Conservation (phyloP, 2,797 vertebrate species). For the Anabas testudineus region DNA sequence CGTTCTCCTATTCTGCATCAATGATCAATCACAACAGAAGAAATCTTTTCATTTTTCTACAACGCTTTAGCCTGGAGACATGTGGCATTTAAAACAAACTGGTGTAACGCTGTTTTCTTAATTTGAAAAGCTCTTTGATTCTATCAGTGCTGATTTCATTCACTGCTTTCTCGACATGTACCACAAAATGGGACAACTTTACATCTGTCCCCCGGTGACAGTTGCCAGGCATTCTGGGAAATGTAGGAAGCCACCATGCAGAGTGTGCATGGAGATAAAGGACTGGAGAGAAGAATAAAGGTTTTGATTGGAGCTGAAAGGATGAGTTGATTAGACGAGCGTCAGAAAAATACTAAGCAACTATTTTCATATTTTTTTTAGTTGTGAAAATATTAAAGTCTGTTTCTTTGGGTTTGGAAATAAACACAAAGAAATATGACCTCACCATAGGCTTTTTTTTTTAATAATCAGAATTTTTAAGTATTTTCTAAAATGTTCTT, state of each 20-base stretch:
- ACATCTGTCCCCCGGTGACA: too few relatives aligned
- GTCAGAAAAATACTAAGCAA: neutral
- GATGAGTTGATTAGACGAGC: neutral
- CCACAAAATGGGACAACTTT: neutral
- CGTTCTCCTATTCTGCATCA: neutral
- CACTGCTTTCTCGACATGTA: neutral
- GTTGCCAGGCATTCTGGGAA: neutral
- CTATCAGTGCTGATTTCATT: neutral
- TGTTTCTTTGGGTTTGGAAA: too few relatives aligned
- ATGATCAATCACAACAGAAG: neutral
- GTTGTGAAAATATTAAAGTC: too few relatives aligned
- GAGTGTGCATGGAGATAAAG: neutral
- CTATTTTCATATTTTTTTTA: too few relatives aligned
- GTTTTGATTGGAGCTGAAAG: neutral
- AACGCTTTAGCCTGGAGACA: neutral
- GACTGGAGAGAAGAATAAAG: neutral
- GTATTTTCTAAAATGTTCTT: too few relatives aligned
- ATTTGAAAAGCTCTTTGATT: neutral
- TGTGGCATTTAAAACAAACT: neutral
- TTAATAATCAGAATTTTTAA: too few relatives aligned
- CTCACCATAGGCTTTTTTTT: too few relatives aligned
- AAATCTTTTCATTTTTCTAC: neutral
- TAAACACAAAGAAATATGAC: too few relatives aligned
- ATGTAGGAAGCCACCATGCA: constrained; percentile 2
- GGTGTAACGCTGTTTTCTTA: neutral